Conservation (phyloP, 2,113 vertebrate species). For the Mormyrus lacerda region DNA sequence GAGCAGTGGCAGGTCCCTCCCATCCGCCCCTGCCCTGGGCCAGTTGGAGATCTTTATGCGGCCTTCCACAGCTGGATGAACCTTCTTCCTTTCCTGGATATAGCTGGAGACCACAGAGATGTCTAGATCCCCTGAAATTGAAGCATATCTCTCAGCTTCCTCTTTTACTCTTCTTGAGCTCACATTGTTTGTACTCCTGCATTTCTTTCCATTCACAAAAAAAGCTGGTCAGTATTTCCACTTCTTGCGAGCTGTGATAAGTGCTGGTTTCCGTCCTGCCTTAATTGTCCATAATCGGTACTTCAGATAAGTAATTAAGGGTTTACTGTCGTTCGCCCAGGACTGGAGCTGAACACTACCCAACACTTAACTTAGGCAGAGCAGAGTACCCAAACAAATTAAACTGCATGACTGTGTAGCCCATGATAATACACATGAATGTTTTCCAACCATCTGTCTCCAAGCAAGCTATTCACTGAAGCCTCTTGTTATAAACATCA, state of each 20-base stretch:
- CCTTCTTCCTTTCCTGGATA: constrained; percentile 62
- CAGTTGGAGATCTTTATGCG: constrained; percentile 65
- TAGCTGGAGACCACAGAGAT: constrained; percentile 66
- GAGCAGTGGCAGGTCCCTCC: constrained; percentile 39
- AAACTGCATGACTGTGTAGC: not conserved
- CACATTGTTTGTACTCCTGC: not conserved
- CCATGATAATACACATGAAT: not conserved
- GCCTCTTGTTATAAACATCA: not conserved
- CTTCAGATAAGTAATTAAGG: not conserved
- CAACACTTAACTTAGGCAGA: not conserved
- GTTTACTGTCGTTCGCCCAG: not conserved
- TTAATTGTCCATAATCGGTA: not conserved
- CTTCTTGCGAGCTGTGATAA: not conserved
- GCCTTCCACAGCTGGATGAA: constrained; percentile 78
- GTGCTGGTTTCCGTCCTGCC: not conserved
- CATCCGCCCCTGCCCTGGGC: constrained; percentile 16
- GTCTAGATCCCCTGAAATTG: constrained; percentile 72
- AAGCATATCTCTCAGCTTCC: not conserved
- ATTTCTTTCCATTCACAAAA: not conserved
- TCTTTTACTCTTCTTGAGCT: not conserved
- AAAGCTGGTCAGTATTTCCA: not conserved
- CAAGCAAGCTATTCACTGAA: not conserved
- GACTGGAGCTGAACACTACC: not conserved
- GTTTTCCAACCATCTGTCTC: not conserved
- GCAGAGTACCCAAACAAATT: not conserved